Evolutionary conservation across 2,888 invertebrate genomes (phyloP).

Genomic region (Mythimna vitellina): DNA sequence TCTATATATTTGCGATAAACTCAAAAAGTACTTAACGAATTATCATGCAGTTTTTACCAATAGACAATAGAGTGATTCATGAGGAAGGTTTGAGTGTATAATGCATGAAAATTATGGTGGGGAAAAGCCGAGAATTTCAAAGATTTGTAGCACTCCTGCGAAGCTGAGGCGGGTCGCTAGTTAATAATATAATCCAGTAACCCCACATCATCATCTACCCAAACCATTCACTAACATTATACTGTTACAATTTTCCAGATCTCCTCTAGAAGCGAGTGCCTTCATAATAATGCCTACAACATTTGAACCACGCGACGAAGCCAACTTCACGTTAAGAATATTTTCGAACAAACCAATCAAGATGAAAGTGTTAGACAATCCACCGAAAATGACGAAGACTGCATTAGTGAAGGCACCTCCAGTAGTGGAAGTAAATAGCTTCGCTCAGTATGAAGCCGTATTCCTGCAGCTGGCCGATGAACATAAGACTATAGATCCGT

Average conservation of each 20-base stretch:
- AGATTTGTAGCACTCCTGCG: no score
- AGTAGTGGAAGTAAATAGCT: constrained; percentile 93
- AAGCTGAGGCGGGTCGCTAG: no score
- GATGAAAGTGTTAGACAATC: constrained; percentile 93
- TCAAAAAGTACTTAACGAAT: no score
- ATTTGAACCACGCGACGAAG: constrained; percentile 97
- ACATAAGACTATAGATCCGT: constrained; percentile 96
- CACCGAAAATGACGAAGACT: constrained; percentile 93
- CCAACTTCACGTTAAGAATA: constrained; percentile 96
- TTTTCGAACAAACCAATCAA: constrained; percentile 94
- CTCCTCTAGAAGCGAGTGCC: constrained; percentile 94
- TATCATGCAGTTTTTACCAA: no score
- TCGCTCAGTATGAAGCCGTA: constrained; percentile 96
- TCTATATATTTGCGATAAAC: no score
- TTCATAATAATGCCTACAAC: constrained; percentile 97
- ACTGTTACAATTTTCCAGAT: constrained; percentile 87
- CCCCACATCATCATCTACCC: neutral
- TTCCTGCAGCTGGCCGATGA: constrained; percentile 97
- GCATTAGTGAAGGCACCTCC: constrained; percentile 94
- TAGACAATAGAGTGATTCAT: no score
- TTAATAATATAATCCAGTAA: neutral
- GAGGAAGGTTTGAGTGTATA: no score
- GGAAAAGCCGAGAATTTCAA: no score
- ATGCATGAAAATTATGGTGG: no score
- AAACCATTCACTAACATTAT: neutral